Evolutionary conservation across 2,797 vertebrate species (phyloP).

Genomic region (Rhyacichthys aspro): DNA sequence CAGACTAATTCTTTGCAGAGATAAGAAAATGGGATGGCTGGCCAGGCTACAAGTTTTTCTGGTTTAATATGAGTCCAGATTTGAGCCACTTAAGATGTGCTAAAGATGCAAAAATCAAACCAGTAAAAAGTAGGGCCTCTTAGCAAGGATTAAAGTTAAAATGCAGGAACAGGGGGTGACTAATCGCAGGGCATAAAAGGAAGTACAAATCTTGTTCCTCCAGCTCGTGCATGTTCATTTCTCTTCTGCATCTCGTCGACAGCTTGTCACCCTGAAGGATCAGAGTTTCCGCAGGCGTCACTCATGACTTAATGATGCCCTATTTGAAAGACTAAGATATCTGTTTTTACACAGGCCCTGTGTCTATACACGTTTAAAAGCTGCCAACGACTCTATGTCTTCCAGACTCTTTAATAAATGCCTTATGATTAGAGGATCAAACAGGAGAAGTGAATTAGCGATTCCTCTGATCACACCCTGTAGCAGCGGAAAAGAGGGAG

Average conservation of each 20-base stretch:
- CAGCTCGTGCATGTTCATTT: not conserved
- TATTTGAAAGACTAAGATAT: slow-evolving; percentile 68
- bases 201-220: slow-evolving; percentile 3
- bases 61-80: too few species aligned
- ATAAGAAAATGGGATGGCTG: too few species aligned
- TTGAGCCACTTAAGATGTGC: too few species aligned
- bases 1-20: too few species aligned
- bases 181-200: slow-evolving; percentile 19
- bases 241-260: slow-evolving; percentile 22
- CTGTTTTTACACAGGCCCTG: slow-evolving; percentile 50
- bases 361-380: slow-evolving; percentile 57
- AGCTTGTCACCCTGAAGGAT: slow-evolving; percentile 45
- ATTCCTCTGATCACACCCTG: slow-evolving; percentile 77
- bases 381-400: slow-evolving; percentile 58
- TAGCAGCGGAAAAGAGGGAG: slow-evolving; percentile 41
- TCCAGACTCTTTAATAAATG: slow-evolving; percentile 78
- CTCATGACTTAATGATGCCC: slow-evolving; percentile 68
- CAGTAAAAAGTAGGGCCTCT: slow-evolving; percentile 11
- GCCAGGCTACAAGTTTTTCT: too few species aligned
- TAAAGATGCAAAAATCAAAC: slow-evolving; percentile 23
- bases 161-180: slow-evolving; percentile 8
- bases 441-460: slow-evolving; percentile 70
- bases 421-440: slow-evolving; percentile 81
- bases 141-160: slow-evolving; percentile 31
- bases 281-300: slow-evolving; percentile 32